Conservation (phyloP, 2,797 vertebrate species). For the Bovichtus variegatus region DNA sequence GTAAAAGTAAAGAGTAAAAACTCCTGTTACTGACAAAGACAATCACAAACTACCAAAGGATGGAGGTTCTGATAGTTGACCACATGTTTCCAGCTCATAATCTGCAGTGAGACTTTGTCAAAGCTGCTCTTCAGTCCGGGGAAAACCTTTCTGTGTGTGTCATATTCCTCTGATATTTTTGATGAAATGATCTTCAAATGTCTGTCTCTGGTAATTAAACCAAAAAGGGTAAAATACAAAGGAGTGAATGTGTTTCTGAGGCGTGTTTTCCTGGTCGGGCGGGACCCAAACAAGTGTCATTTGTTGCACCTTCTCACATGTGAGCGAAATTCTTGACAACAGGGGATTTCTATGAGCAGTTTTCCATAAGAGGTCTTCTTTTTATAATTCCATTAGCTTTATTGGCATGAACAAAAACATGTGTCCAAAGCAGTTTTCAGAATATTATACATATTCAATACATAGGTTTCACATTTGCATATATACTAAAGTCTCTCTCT, state of each 20-base stretch:
- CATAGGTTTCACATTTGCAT: no score
- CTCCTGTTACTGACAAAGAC: constrained; percentile 56
- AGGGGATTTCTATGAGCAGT: no score
- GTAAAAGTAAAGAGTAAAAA: constrained; percentile 36
- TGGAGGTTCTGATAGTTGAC: constrained; percentile 75
- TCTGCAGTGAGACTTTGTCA: constrained; percentile 63
- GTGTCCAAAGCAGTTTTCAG: no score
- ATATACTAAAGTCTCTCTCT: no score
- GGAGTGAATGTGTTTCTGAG: constrained; percentile 74
- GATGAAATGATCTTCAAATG: constrained; percentile 82
- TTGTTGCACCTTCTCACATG: not conserved
- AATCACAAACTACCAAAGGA: constrained; percentile 69
- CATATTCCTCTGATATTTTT: constrained; percentile 84
- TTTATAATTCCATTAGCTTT: no score
- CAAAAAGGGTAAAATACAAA: constrained; percentile 50
- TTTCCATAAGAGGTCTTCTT: no score
- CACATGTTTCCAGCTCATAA: constrained; percentile 67
- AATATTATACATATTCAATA: no score
- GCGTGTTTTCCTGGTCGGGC: not conserved
- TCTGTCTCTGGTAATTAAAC: constrained; percentile 84
- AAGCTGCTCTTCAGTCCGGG: constrained; percentile 48
- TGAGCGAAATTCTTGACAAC: not conserved
- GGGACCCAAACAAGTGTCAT: not conserved
- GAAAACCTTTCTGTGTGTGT: constrained; percentile 76
- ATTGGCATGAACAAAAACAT: no score